Evolutionary conservation across 2,797 vertebrate genomes (phyloP), one percentile per base, ranked within the genome.

Genomic region (Benthosema pterotum): DNA sequence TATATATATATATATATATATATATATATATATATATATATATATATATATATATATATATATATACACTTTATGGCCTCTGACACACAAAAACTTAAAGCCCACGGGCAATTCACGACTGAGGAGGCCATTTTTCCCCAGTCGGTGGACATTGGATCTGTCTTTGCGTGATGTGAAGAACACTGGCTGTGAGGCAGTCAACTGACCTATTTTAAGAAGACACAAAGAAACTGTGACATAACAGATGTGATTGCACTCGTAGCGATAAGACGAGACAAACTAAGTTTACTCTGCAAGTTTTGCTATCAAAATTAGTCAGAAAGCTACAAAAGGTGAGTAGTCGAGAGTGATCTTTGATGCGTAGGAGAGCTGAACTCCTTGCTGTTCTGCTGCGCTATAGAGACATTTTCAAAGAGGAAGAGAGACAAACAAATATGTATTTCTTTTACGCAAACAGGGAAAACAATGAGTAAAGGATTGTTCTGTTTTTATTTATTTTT

Each of bases 231-330:
- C 64, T n/a, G 53, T 76, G 80, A 87, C 72, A 71, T 52, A 60
- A 83, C 68, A 48, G 38, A 22, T 58, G 65, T 57, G 74, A 76
- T 58, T 53, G 32, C 11, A 12, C 70, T 68, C 28, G 66, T 75
- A 71, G 80, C 63, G 63, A 78, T n/a, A 65, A 72, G 25, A 28
- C 42, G 17, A 71, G 55, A 60, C 32, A 6, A 43, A 73, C 52
- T 57, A 15, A 67, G 68, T 84, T 87, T 77, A 73, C 67, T 54
- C 52, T 0, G 63, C 72, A 56, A 78, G 69, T 80, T 64, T 71
- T 74, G 69, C 72, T 78, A 81, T 80, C 75, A 74, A 69, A 89
- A 91, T 91, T 89, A 90, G 87, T 91, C 91, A 91, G 82, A 88
- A 77, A 78, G 74, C 56, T 38, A 38, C n/a, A 38, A 68, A 64